Evolutionary conservation across 1,140 invertebrate genomes (phyloP).

Genomic region (Proctacanthus coquilletti): DNA sequence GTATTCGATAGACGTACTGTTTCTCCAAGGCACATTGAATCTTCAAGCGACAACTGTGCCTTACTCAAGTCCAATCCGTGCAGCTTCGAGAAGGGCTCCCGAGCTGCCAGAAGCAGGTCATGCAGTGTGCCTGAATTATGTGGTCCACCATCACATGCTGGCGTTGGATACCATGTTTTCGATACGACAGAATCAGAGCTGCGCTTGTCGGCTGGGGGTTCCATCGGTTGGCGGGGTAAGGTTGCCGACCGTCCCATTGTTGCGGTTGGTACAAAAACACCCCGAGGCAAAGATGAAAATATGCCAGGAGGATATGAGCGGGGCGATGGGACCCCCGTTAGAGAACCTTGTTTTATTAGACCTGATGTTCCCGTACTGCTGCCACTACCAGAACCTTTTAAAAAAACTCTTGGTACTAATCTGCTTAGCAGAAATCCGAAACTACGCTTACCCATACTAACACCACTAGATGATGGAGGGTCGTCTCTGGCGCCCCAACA

Average conservation of each 20-base stretch:
- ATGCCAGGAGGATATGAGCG: conserved; percentile 11
- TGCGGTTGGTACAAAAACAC: conserved; percentile 28
- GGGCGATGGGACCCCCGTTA: conserved; percentile 12
- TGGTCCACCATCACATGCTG: conserved; percentile 32
- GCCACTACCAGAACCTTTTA: conserved; percentile 30
- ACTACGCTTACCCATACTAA: conserved; percentile 31
- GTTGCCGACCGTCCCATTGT: conserved; percentile 31
- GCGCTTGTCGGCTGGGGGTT: conserved; percentile 30
- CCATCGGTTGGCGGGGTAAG: conserved; percentile 31
- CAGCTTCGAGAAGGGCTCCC: conserved; percentile 32
- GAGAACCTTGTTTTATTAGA: conserved; percentile 9
- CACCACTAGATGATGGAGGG: conserved; percentile 33
- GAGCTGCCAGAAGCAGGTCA: conserved; percentile 32
- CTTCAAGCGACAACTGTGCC: conserved; percentile 31
- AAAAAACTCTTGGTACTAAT: background rate
- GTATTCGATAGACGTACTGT: conserved; percentile 34
- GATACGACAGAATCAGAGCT: conserved; percentile 37
- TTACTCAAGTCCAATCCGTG: conserved; percentile 37
- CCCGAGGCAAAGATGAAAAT: conserved; percentile 33
- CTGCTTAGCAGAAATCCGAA: background rate
- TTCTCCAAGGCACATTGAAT: conserved; percentile 38
- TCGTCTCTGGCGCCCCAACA: conserved; percentile 34
- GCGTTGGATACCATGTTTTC: conserved; percentile 34
- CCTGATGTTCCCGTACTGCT: conserved; percentile 23
- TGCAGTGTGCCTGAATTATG: conserved; percentile 34